Percentiles rank a stretch among this genome's conserved stretches.
Evolutionary conservation across 2,888 invertebrate species (phyloP).

Genomic region (Ecdyonurus torrentis): DNA sequence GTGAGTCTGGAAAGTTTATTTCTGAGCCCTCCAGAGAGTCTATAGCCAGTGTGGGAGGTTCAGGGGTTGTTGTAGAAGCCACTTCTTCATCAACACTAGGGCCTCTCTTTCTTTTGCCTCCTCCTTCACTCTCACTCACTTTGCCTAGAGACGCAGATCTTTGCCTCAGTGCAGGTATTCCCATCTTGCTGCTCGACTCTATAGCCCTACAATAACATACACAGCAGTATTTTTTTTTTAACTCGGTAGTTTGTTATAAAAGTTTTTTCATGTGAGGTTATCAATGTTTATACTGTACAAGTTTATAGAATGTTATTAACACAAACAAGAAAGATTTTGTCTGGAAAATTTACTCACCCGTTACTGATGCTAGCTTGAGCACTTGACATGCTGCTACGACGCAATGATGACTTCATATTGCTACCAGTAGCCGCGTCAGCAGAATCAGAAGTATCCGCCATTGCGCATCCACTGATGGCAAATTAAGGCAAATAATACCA

Average conservation of each 20-base stretch:
- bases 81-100: background rate
- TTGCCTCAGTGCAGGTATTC: background rate
- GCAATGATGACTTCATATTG: background rate
- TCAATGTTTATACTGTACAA: too few species aligned
- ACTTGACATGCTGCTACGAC: background rate
- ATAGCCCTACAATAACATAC: too few species aligned
- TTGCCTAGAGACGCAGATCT: background rate
- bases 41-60: too few species aligned
- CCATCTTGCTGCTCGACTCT: too few species aligned
- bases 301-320: background rate
- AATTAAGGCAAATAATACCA: too few species aligned
- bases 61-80: background rate
- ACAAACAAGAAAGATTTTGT: background rate
- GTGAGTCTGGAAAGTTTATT: background rate
- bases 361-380: background rate
- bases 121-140: background rate
- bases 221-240: too few species aligned
- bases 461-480: background rate
- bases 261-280: too few species aligned
- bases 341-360: background rate
- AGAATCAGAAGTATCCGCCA: background rate
- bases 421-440: background rate
- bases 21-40: background rate
- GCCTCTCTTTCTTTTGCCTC: background rate
- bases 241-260: too few species aligned